Evolutionary conservation across 2,797 vertebrate genomes (phyloP).

Genomic region (Rhinogobio ventralis): DNA sequence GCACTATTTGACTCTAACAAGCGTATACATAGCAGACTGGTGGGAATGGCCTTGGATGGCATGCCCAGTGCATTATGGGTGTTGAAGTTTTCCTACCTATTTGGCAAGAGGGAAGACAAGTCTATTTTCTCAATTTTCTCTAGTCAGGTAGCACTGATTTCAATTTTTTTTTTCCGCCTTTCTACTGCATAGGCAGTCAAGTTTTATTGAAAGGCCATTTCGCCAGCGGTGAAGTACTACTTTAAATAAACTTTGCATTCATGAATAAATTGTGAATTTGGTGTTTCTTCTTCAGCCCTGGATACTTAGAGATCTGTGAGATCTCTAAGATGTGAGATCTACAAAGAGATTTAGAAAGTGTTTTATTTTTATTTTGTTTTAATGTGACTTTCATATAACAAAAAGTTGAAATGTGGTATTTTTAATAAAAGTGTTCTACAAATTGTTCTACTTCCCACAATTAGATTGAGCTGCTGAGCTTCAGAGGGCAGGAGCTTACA

Average conservation of each 20-base stretch:
- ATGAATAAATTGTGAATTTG: constrained; percentile 3
- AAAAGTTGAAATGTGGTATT: neutral
- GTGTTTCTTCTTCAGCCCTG: neutral
- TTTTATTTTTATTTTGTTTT: neutral
- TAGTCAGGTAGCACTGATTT: too few relatives aligned
- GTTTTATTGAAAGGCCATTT: too few relatives aligned
- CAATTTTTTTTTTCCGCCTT: too few relatives aligned
- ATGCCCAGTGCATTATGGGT: too few relatives aligned
- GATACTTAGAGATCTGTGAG: neutral
- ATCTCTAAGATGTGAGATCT: too few relatives aligned
- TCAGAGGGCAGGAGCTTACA: constrained; percentile 90
- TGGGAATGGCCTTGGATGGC: too few relatives aligned
- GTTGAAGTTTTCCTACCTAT: too few relatives aligned
- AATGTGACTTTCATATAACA: neutral
- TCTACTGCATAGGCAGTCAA: too few relatives aligned
- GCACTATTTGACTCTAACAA: too few relatives aligned
- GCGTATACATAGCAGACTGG: too few relatives aligned
- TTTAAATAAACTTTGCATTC: neutral
- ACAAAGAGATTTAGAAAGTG: neutral
- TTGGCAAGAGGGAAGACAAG: too few relatives aligned
- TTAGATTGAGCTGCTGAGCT: constrained; percentile 87
- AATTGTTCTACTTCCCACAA: neutral
- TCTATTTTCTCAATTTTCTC: too few relatives aligned
- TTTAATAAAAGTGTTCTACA: neutral
- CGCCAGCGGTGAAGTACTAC: neutral